Base-by-base conservation (phyloP, 2,888 invertebrate genomes). In the Drosophila nigritarsus region DNA sequence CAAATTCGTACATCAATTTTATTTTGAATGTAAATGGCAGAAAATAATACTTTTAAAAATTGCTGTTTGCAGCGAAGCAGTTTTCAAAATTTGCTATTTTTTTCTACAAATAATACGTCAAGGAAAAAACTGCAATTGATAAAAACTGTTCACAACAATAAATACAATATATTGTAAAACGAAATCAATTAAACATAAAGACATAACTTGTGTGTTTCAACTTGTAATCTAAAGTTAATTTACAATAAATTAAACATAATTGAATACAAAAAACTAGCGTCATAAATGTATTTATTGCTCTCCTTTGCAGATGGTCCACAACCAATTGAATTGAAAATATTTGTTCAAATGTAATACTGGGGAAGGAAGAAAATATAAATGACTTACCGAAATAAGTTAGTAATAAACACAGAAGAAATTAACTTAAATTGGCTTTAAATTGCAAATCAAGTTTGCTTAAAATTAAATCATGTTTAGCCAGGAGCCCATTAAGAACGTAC, bases 151-250 rank as follows among this genome's bases (percentile, higher is more conserved):
- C 81, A 76, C 74, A 83, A 83, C 49, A 80, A 70, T 54, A 65
- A 79, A 56, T 64, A 68, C 63, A 53, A 71, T 32, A 61, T 69
- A 80, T 27, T 83, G 69, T 82, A 74, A 80, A 75, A 77, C 61
- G 68, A 87, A 85, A 79, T 81, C 82, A 89, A 89, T 85, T 89
- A 89, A 82, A 70, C 56, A 60, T 69, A 79, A 73, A 89, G 74
- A 87, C 78, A 75, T 65, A 61, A 76, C 49, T 70, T 76, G 61
- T 72, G 65, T 79, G 80, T 87, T 77, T 83, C 76, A 81, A 76
- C 65, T 67, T 84, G 84, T 83, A 89, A 87, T 73, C 73, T 89
- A 76, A 75, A 74, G 73, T 73, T 83, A 83, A 78, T 74, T 74
- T 78, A 84, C 78, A 87, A 74, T 76, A 79, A 79, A 83, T 49